These are phyloP conservation scores for Mactromeris polynyma DNA, from an alignment of 2,888 invertebrate species.

Conservation along the genomic window DNA sequence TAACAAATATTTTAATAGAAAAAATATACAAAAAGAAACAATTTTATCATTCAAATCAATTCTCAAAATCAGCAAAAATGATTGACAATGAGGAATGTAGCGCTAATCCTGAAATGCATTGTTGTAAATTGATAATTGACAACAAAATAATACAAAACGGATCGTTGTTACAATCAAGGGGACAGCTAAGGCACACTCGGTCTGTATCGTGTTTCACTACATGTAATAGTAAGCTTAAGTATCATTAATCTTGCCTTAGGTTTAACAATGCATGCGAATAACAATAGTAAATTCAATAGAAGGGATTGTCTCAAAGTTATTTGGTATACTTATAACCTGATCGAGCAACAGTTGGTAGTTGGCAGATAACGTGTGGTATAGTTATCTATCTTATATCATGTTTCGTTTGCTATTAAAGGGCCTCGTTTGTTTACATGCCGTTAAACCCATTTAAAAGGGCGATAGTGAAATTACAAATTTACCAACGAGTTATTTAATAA, in stretches of 20 bases:
- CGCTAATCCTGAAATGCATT: neutral
- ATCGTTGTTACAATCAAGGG: slow-evolving; percentile 20
- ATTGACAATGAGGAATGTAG: slow-evolving; percentile 18
- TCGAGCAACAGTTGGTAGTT: neutral
- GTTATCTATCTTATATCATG: neutral
- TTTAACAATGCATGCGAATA: slow-evolving; percentile 2
- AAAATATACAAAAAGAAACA: neutral
- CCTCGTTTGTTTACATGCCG: neutral
- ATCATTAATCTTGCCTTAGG: slow-evolving; percentile 1
- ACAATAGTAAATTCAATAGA: neutral
- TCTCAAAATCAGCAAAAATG: slow-evolving; percentile 9
- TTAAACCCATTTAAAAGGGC: neutral
- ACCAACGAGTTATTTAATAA: slow-evolving; percentile 27
- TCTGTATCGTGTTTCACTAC: slow-evolving; percentile 16
- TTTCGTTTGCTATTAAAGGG: neutral
- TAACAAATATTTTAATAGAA: neutral
- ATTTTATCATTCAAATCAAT: slow-evolving; percentile 30
- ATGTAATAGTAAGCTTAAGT: slow-evolving; percentile 19
- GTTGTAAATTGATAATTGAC: slow-evolving; percentile 34
- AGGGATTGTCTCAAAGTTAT: slow-evolving; percentile 34
- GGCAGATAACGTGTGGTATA: neutral
- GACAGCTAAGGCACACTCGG: slow-evolving; percentile 30
- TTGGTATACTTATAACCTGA: neutral
- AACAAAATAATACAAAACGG: slow-evolving; percentile 30
- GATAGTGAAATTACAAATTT: neutral